Conservation (phyloP, 2,888 invertebrate genomes). For the Seladonia tumulorum region DNA sequence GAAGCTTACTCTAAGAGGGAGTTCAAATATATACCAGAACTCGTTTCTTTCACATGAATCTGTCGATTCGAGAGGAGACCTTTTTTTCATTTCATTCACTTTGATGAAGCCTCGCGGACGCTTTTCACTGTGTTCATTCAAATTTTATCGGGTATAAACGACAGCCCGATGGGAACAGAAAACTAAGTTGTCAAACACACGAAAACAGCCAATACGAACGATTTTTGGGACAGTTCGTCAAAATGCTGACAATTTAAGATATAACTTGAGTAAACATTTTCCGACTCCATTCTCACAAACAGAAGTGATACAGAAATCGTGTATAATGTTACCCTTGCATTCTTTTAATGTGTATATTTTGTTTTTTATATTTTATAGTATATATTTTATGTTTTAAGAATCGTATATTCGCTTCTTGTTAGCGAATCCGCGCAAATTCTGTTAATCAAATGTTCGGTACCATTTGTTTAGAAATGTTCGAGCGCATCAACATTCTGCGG, state of each 20-base stretch:
- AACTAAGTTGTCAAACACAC: background rate
- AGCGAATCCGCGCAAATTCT: background rate
- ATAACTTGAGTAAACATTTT: too few relatives aligned
- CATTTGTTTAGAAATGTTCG: background rate
- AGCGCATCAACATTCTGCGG: background rate
- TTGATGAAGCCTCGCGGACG: background rate
- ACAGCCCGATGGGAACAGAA: background rate
- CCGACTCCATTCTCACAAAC: too few relatives aligned
- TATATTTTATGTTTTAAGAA: background rate
- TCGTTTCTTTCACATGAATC: constrained; percentile 13
- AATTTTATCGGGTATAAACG: background rate
- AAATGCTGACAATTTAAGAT: background rate
- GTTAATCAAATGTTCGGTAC: background rate
- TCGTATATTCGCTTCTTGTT: background rate
- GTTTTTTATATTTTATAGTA: too few relatives aligned
- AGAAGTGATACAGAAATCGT: too few relatives aligned
- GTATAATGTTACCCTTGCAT: too few relatives aligned
- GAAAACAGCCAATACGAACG: background rate
- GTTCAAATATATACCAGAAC: constrained; percentile 42
- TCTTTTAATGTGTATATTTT: too few relatives aligned
- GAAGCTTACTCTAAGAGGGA: constrained; percentile 43
- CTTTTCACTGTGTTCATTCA: background rate
- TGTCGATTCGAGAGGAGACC: background rate
- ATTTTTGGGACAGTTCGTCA: background rate
- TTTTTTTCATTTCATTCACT: background rate